phyloP scores from a whole-genome alignment of 2,113 vertebrate genomes.

The Leptobrachium ailaonicum region DNA sequence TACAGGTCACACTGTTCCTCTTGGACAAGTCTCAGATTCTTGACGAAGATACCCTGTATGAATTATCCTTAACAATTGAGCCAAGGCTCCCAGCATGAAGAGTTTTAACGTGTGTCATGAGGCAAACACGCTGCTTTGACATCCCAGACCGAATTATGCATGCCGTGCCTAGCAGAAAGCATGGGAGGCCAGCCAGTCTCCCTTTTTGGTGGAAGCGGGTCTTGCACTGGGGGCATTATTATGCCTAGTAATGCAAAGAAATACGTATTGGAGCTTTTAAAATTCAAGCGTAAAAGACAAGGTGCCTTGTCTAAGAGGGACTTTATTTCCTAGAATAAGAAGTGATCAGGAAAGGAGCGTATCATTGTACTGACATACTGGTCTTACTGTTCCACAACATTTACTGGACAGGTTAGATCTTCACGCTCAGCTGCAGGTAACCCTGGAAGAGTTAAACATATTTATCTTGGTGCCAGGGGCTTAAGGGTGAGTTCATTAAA shows the following conservation, averaged over 20 bases:
- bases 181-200: constrained; percentile 48
- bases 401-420: background rate
- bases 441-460: background rate
- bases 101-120: constrained; percentile 49
- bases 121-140: constrained; percentile 49
- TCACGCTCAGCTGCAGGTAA: background rate
- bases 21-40: constrained; percentile 93
- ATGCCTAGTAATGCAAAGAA: constrained; percentile 54
- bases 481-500: background rate
- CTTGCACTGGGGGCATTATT: constrained; percentile 41
- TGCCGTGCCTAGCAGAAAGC: constrained; percentile 51
- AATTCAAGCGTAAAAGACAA: constrained; percentile 36
- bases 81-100: constrained; percentile 93
- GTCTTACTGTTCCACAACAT: background rate
- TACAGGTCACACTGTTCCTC: constrained; percentile 94
- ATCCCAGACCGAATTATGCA: constrained; percentile 52
- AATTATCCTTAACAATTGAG: constrained; percentile 94
- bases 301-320: constrained; percentile 8
- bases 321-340: background rate
- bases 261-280: constrained; percentile 34
- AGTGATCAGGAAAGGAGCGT: background rate
- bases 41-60: constrained; percentile 95
- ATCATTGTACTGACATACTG: constrained; percentile 9
- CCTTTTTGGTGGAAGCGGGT: constrained; percentile 53
- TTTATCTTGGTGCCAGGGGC: background rate